Evolutionary conservation across 2,888 invertebrate genomes (phyloP), one percentile per base, ranked within the genome.

Genomic region (Drosophila nr. perissopoda): DNA sequence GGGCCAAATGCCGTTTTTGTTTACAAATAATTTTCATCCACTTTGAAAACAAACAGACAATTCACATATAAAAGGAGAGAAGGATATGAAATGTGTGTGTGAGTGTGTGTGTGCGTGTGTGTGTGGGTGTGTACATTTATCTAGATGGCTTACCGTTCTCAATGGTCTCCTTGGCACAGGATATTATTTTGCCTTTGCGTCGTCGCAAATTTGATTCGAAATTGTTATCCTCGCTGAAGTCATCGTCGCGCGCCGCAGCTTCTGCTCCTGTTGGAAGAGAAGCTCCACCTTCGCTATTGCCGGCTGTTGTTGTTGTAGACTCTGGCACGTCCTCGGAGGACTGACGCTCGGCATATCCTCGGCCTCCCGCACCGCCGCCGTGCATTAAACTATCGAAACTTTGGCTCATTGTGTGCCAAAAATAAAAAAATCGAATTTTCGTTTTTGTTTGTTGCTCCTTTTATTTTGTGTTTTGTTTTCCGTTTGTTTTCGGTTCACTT

Each of bases 81-180:
- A n/a, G 11, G 1, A 7, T 36, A 13, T 54, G 2, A 5, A n/a
- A 40, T 25, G 21, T 52, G 13, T 49, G 6, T 13, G 27, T 21
- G 7, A n/a, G n/a, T 11, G 53, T 45, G 16, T 36, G 25, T 21
- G 13, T 34, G 1, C 42, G 13, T 59, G 2, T 11, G 13, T 29
- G 7, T 4, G 49, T 38, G 6, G 45, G 16, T 57, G 13, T 36
- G 1, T 33, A 21, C 29, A 34, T 38, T 2, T 58, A 27, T 60
- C 11, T 65, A 8, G 8, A 10, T 36, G 13, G 86, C 92, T 91
- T 79, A 93, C 93, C 93, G 77, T 93, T 92, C 86, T 93, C 93
- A 77, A 93, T 93, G 59, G 93, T 93, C 87, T 93, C 93, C 90
- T 93, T 93, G 88, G 93, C 93, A 91, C 93, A 93, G 69, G 93